A percentile compares a stretch with the other conserved stretches of the same genome.
Conservation (phyloP, 2,113 vertebrate genomes). For the Mungos mungo region DNA sequence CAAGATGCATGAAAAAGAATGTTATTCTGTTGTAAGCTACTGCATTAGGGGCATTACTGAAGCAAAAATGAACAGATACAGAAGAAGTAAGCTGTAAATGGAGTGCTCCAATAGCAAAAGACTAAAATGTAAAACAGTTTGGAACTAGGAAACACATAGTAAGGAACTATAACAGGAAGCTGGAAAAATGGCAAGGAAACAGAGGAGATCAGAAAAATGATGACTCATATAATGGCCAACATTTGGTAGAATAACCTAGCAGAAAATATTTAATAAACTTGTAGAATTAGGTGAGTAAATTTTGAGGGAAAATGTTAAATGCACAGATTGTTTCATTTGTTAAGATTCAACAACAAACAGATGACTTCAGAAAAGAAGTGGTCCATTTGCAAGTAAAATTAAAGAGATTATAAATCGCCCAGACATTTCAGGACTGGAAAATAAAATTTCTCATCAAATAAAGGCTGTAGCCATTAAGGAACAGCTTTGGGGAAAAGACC, state of each 20-base stretch:
- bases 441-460: background rate
- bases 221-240: background rate
- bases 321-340: background rate
- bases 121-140: constrained; percentile 12
- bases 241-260: background rate
- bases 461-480: background rate
- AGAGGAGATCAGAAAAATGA: background rate
- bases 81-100: background rate
- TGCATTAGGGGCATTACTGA: background rate
- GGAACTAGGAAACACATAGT: background rate
- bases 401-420: background rate
- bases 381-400: background rate
- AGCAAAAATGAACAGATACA: background rate
- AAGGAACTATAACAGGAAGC: background rate
- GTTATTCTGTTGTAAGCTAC: constrained; percentile 4
- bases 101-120: background rate
- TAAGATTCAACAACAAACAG: background rate
- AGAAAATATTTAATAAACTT: background rate
- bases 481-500: background rate
- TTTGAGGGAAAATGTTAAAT: background rate
- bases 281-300: background rate
- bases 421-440: constrained; percentile 4
- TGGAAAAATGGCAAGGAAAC: background rate
- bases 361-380: background rate
- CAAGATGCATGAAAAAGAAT: background rate